phyloP scores from a whole-genome alignment of 2,888 invertebrate species.

The Sesia bembeciformis region DNA sequence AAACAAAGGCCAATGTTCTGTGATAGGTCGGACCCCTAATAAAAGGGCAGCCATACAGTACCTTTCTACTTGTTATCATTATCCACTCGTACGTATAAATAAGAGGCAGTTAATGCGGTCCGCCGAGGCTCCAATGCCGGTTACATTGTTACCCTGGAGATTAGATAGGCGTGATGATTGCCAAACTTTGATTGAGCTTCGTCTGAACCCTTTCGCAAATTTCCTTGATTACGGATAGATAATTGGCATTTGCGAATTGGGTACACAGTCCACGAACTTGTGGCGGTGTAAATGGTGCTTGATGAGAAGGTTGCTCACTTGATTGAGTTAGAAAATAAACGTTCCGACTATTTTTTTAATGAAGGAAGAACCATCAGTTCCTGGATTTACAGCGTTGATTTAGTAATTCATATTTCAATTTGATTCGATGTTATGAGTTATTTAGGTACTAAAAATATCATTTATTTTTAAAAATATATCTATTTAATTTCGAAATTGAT shows the following conservation, averaged over 20 bases:
- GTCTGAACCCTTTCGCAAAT: conserved; percentile 55
- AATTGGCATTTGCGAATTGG: conserved; percentile 46
- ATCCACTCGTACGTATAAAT: conserved; percentile 36
- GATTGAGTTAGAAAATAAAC: not conserved
- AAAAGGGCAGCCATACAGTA: not conserved
- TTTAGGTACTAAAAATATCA: no score
- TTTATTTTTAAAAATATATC: no score
- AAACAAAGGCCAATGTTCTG: not conserved
- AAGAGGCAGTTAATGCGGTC: conserved; percentile 49
- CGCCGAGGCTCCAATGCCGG: conserved; percentile 48
- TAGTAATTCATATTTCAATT: no score
- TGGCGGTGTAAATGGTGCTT: not conserved
- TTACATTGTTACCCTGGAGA: conserved; percentile 61
- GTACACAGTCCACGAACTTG: conserved; percentile 27
- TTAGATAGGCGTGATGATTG: conserved; percentile 67
- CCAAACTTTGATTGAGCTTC: conserved; percentile 67
- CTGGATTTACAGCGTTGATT: not conserved
- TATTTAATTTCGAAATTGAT: no score
- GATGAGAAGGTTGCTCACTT: not conserved
- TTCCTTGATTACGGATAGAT: conserved; percentile 53
- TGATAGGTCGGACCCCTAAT: not conserved
- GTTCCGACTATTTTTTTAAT: not conserved
- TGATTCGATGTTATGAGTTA: no score
- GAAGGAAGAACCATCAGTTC: not conserved
- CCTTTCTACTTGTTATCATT: conserved; percentile 39